Base-by-base conservation (phyloP, 2,888 invertebrate genomes). In the Dexiosoma caninum region DNA sequence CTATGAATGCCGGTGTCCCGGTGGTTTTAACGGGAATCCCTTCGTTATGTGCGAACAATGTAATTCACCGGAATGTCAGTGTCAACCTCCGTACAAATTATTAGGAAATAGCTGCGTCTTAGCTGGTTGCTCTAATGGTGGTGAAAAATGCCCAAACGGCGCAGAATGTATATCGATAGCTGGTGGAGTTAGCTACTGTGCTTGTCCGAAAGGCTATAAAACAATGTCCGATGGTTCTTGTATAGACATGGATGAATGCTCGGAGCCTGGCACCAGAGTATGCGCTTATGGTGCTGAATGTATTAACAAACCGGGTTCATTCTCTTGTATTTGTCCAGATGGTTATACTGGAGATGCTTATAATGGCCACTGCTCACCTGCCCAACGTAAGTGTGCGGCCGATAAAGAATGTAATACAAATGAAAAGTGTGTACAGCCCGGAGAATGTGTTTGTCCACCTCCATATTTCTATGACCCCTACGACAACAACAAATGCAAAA, bases 161-260 rank as follows among this genome's bases (percentile, higher is more conserved):
- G 97, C 97, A 0, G 96, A 97, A 87, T 97, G 97, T 86, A 95
- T 97, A 71, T 93, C 95, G 3, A 97, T 97, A 84, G 95, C 97
- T 12, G 96, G 96, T 27, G 96, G 95, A 60, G 95, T 96, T 1
- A 97, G 97, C 88, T 97, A 97, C 87, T 97, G 97, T 86, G 97
- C 97, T 60, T 97, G 97, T 88, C 97, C 97, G 6, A 94, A 95
- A 87, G 97, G 97, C 14, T 97, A 93, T 88, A 93, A 93, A 75
- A 94, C 95, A 21, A 93, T 93, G 72, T 87, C 92, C 1, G 96
- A 96, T 86, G 96, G 96, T 14, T 93, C 95, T n/a, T 97, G 97
- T 86, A 82, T 83, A 0, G 96, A 97, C 88, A 93, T 96, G 55
- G 93, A 97, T 87, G 97, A 97, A 90, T 97, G 97, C 86, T 91